These are phyloP conservation scores for Cuculus canorus DNA, from an alignment of 2,797 vertebrate genomes.

Conservation along the genomic window DNA sequence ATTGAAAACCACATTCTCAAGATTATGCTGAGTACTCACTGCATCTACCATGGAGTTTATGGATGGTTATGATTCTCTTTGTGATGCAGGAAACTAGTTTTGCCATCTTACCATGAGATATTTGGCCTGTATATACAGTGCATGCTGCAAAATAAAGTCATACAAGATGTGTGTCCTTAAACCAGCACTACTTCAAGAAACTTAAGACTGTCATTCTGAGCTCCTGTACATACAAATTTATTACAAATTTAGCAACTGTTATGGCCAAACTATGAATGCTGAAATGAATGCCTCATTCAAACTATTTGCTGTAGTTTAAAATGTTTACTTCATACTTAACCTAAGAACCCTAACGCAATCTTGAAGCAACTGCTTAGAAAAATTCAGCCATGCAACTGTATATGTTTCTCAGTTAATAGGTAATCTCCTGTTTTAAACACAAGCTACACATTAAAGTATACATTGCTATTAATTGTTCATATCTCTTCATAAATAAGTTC, in stretches of 20 bases:
- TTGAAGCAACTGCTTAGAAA: neutral
- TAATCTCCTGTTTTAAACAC: neutral
- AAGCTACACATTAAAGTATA: neutral
- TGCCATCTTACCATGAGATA: neutral
- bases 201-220: neutral
- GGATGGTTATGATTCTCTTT: neutral
- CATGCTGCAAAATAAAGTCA: neutral
- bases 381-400: neutral
- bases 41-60: neutral
- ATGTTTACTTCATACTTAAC: neutral
- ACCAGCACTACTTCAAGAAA: neutral
- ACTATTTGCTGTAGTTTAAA: neutral
- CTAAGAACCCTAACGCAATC: neutral
- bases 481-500: neutral
- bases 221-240: neutral
- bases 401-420: neutral
- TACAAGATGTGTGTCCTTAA: neutral
- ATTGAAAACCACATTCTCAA: neutral
- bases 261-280: neutral
- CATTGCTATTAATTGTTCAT: neutral
- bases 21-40: neutral
- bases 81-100: neutral
- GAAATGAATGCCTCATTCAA: neutral
- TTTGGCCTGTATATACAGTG: neutral
- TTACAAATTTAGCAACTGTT: neutral